Evolutionary conservation across 1,140 invertebrate genomes (phyloP), one percentile per base, ranked within the genome.

Genomic region (Glossosoma conforme): DNA sequence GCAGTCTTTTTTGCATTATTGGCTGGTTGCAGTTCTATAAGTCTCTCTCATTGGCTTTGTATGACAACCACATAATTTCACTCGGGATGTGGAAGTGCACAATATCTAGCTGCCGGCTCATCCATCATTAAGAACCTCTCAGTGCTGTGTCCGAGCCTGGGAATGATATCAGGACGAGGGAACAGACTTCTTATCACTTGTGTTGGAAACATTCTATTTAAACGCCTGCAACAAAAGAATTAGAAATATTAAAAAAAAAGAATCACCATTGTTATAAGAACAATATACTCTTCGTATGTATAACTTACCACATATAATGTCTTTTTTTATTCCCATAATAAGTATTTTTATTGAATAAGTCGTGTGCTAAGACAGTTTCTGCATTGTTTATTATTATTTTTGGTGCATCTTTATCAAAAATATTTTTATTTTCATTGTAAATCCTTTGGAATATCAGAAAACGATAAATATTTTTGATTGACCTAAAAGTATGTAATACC

Each of bases 61-160:
- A 80, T 75, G 18, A 89, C 35, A 65, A 86, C 82, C 20, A 88
- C 78, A 68, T 81, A 87, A 40, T 80, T 84, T 61, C 87, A 89
- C 68, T 89, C 86, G 17, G 85, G 81, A 62, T 82, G 78, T 21
- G 86, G 86, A 62, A 89, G 65, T 50, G 61, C 46, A 65, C 86
- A 87, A 24, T 65, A 58, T 6, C 68, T 56, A 40, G 81, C 73
- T 61, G 74, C 69, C 32, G 76, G 65, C 62, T 80, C 79, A 66
- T 88, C 85, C 37, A 89, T 74, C 48, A 85, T 77, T 25, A 89
- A 58, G 69, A 78, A 88, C 68, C 82, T 79, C 65, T 89, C 85
- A 9, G 81, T 80, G 56, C 82, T 82, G 61, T 81, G 81, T 56
- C 81, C 80, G 75, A 80, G 77, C 58, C 77, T 67, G 46, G 84